phyloP scores from a whole-genome alignment of 2,888 invertebrate genomes.

The Eledona agricola region DNA sequence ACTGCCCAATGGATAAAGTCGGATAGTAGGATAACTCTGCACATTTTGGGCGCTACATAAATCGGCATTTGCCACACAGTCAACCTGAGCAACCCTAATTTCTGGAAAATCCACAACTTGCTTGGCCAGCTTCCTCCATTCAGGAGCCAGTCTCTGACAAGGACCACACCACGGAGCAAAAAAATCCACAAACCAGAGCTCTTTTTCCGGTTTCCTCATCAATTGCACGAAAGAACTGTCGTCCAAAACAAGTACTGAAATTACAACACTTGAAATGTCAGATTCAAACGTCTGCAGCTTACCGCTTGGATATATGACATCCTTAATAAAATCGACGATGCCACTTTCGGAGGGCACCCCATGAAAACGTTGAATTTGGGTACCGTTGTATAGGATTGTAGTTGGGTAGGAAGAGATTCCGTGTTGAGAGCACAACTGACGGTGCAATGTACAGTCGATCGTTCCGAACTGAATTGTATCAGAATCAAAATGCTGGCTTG shows the following conservation, averaged over 20 bases:
- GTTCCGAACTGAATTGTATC: conserved; percentile 69
- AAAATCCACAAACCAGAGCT: conserved; percentile 76
- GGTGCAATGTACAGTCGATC: conserved; percentile 74
- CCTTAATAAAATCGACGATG: conserved; percentile 73
- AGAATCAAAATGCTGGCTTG: conserved; percentile 66
- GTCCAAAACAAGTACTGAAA: conserved; percentile 67
- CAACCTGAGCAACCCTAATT: conserved; percentile 71
- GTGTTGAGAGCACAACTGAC: conserved; percentile 67
- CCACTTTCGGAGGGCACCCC: conserved; percentile 69
- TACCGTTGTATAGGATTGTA: conserved; percentile 72
- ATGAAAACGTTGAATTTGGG: conserved; percentile 65
- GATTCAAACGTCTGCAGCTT: conserved; percentile 37
- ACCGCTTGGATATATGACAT: conserved; percentile 66
- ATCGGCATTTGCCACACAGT: conserved; percentile 69
- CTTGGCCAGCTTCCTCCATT: conserved; percentile 73
- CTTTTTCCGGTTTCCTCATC: conserved; percentile 64
- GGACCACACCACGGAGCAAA: conserved; percentile 81
- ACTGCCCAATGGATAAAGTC: conserved; percentile 70
- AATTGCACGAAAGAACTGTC: conserved; percentile 67
- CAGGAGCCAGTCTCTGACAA: conserved; percentile 73
- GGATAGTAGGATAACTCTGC: conserved; percentile 73
- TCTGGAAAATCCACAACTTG: conserved; percentile 62
- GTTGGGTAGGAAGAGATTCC: conserved; percentile 76
- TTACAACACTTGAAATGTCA: not conserved
- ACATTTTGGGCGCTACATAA: conserved; percentile 70